Evolutionary conservation across 2,888 invertebrate genomes (phyloP).

Genomic region (Conomelus anceps): DNA sequence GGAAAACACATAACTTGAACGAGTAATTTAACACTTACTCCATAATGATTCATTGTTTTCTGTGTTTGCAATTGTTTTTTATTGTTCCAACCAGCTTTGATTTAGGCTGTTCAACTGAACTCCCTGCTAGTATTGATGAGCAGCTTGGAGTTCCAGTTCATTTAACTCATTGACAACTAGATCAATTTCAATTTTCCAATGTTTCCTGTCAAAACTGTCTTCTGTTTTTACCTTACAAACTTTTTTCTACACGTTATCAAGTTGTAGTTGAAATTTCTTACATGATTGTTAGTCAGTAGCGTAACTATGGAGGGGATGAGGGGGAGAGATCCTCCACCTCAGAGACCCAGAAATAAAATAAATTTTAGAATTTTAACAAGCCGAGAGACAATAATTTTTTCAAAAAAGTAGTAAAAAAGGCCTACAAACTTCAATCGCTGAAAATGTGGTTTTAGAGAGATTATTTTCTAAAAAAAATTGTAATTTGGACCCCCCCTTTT

Average conservation of each 20-base stretch:
- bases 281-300: background rate
- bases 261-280: background rate
- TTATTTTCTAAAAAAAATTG: no score
- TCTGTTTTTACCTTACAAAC: background rate
- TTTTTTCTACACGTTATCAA: background rate
- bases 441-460: no score
- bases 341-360: no score
- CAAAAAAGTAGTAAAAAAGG: no score
- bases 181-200: background rate
- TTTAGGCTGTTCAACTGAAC: background rate
- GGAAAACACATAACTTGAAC: background rate
- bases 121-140: background rate
- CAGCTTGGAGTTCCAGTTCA: no score
- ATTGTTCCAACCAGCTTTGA: background rate
- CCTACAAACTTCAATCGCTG: no score
- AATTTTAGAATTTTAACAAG: no score
- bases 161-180: background rate
- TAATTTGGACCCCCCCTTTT: no score
- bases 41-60: background rate
- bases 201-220: background rate
- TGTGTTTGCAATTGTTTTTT: background rate
- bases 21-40: background rate
- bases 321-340: no score
- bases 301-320: no score
- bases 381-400: no score